A percentile compares a stretch with the other conserved stretches of the same genome.
These are phyloP conservation scores for Drosophila oshimai DNA, from an alignment of 1,140 invertebrate genomes.

Conservation along the genomic window DNA sequence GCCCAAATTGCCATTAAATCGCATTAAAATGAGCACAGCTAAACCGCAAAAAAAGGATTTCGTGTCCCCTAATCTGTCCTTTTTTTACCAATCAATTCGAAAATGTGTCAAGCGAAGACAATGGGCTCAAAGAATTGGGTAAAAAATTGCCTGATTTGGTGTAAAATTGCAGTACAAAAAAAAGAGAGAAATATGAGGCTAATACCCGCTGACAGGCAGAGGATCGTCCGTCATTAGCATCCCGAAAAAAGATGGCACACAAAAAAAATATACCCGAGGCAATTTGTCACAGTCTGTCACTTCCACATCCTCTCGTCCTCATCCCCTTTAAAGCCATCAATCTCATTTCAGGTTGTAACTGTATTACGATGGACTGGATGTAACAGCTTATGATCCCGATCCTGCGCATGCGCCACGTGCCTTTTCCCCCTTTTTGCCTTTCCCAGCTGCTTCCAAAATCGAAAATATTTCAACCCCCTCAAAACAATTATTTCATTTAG, in stretches of 20 bases:
- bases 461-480: constrained; percentile 59
- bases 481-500: constrained; percentile 45
- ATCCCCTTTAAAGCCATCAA: constrained; percentile 23
- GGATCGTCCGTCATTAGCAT: constrained; percentile 39
- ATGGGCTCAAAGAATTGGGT: constrained; percentile 52
- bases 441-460: constrained; percentile 27
- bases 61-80: background rate
- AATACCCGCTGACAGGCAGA: constrained; percentile 48
- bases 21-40: constrained; percentile 52
- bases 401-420: constrained; percentile 45
- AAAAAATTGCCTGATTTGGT: constrained; percentile 76
- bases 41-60: constrained; percentile 55
- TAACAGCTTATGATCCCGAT: constrained; percentile 37
- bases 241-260: constrained; percentile 18
- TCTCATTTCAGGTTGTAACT: constrained; percentile 76
- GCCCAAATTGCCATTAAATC: constrained; percentile 50
- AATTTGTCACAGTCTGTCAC: constrained; percentile 71
- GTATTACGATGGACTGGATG: constrained; percentile 44
- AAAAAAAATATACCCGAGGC: constrained; percentile 1
- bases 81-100: constrained; percentile 42
- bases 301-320: constrained; percentile 9
- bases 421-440: constrained; percentile 13
- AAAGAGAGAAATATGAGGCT: constrained; percentile 38
- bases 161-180: constrained; percentile 60
- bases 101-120: constrained; percentile 45